A percentile compares a stretch with the other conserved stretches of the same genome.
phyloP scores from a whole-genome alignment of 2,113 vertebrate genomes.

The Scomber japonicus region DNA sequence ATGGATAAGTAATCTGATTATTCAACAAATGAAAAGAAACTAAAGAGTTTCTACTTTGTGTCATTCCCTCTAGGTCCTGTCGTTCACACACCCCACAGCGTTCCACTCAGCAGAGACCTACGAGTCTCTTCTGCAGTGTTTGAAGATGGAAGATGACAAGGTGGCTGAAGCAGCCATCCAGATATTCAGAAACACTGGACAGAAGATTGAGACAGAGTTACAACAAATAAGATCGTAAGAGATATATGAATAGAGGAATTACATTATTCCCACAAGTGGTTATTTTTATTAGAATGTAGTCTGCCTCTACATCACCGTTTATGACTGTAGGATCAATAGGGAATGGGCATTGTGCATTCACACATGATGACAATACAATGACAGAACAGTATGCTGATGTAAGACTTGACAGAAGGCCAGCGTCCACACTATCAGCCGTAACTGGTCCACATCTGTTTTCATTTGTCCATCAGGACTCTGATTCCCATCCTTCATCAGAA shows the following conservation, averaged over 20 bases:
- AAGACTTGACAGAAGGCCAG: neutral
- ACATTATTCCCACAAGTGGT: neutral
- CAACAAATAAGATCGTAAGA: constrained; percentile 97
- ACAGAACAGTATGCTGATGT: neutral
- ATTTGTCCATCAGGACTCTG: constrained; percentile 87
- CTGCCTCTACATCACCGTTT: too few species aligned
- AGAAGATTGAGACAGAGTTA: constrained; percentile 98
- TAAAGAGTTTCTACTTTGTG: neutral
- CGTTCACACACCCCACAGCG: constrained; percentile 98
- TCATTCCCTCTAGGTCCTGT: constrained; percentile 89
- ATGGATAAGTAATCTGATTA: neutral
- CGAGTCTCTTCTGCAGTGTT: constrained; percentile 98
- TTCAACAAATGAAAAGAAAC: neutral
- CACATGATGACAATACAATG: too few species aligned
- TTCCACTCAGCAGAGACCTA: constrained; percentile 99
- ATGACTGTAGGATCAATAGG: too few species aligned
- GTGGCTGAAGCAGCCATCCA: constrained; percentile 99
- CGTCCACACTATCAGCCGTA: neutral
- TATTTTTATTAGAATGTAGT: neutral
- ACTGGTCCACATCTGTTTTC: neutral
- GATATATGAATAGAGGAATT: neutral
- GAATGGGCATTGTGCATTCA: too few species aligned
- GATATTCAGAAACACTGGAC: constrained; percentile 99
- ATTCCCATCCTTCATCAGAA: constrained; percentile 99
- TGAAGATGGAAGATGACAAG: constrained; percentile 99